Evolutionary conservation across 1,140 invertebrate genomes (phyloP), one percentile per base, ranked within the genome.

Genomic region (Drosophila saltans): DNA sequence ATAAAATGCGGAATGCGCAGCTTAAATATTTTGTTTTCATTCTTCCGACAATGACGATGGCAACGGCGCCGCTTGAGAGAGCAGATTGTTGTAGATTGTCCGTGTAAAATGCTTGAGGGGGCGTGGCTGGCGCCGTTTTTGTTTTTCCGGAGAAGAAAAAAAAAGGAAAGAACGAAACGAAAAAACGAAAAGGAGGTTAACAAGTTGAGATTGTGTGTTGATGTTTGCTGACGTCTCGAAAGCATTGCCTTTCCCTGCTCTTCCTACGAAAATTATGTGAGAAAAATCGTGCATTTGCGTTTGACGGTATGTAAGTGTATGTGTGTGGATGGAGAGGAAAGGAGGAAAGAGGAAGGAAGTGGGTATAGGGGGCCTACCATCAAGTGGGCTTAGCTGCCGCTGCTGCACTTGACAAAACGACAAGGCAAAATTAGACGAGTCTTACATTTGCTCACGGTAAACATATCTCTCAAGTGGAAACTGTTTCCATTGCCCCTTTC

Each of bases 21-120:
- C 74, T 88, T 78, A 89, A 88, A 88, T 80, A 88, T 88, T 86
- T 83, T 78, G 72, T 78, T 74, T 77, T 83, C 72, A 77, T 73
- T 74, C 75, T 82, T 82, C 79, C 83, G 72, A 65, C 65, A 52
- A 52, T 52, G 69, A 69, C 75, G 77, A 71, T 60, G 66, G 64
- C 61, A 64, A 59, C 55, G 69, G 72, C 75, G 82, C 52, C 78
- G 82, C 41, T 72, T 64, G 71, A 70, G 61, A 69, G 74, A 66
- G 79, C 82, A 24, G 45, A 52, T 52, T 52, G 45, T 52, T 52
- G 75, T 82, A 77, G 82, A 88, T 82, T 82, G 83, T 80, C 82
- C 82, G 73, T 80, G 76, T 72, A 74, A 36, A 89, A 80, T 72
- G 80, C 80, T 30, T 41, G 11, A 26, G 58, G 48, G 67, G 59